These are phyloP conservation scores for Cranoglanis bouderius DNA, from an alignment of 2,113 vertebrate genomes.

Conservation along the genomic window DNA sequence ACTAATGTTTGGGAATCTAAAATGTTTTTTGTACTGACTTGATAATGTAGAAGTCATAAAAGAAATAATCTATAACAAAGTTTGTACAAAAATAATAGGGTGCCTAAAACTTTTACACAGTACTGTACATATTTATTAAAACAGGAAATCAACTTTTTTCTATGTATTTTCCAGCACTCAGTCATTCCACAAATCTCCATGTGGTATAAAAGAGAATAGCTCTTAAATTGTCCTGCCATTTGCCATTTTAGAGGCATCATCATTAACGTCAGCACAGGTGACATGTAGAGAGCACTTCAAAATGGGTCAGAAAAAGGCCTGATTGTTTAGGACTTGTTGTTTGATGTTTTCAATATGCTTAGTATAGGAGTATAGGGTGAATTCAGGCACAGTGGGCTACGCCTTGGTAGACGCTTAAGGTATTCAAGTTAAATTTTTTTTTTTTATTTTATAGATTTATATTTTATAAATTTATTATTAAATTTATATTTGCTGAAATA, in stretches of 20 bases:
- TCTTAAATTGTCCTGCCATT: neutral
- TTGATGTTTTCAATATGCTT: neutral
- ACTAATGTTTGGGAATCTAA: no score
- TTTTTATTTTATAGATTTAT: neutral
- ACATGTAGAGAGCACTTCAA: neutral
- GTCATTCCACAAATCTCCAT: neutral
- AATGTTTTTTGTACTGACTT: no score
- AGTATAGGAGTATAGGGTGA: neutral
- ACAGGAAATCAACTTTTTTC: neutral
- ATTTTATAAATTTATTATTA: no score
- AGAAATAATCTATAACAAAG: no score
- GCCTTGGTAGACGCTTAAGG: neutral
- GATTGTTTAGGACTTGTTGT: neutral
- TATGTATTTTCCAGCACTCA: neutral
- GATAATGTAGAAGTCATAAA: no score
- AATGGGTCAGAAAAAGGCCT: neutral
- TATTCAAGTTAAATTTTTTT: neutral
- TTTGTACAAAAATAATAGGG: no score
- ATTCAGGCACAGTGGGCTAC: neutral
- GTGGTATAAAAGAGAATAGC: neutral
- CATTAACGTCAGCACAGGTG: conserved; percentile 10
- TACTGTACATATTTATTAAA: neutral
- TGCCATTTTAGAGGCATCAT: neutral
- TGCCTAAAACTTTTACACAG: no score
- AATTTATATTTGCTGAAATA: neutral